A percentile compares a stretch with the other conserved stretches of the same genome.
These are phyloP conservation scores for Charaxes varanes DNA, from an alignment of 1,140 invertebrate species.

Conservation along the genomic window DNA sequence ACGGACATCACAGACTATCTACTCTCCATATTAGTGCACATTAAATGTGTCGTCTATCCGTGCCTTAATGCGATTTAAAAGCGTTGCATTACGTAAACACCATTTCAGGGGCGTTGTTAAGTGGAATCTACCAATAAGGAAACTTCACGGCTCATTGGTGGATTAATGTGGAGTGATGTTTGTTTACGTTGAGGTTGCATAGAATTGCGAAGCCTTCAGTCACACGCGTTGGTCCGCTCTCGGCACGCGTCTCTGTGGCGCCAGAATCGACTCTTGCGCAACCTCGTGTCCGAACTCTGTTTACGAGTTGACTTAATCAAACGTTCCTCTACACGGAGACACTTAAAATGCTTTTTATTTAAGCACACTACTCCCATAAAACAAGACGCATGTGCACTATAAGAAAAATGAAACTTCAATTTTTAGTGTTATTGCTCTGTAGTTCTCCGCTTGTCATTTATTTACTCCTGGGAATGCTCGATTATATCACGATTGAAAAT, in stretches of 20 bases:
- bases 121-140: conserved; percentile 17
- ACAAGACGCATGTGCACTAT: conserved; percentile 18
- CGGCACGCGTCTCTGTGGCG: conserved; percentile 68
- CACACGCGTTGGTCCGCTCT: conserved; percentile 60
- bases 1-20: too few relatives aligned
- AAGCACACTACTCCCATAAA: conserved; percentile 16
- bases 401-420: conserved; percentile 56
- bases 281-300: conserved; percentile 39
- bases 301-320: conserved; percentile 49
- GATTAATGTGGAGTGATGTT: conserved; percentile 53
- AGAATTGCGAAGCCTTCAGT: conserved; percentile 68
- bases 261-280: conserved; percentile 53
- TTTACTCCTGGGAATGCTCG: too few relatives aligned
- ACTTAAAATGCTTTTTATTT: conserved; percentile 40
- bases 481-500: too few relatives aligned
- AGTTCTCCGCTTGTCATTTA: too few relatives aligned
- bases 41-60: too few relatives aligned
- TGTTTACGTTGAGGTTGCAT: conserved; percentile 70
- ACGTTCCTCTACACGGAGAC: conserved; percentile 34
- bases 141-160: conserved; percentile 24
- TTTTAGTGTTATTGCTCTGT: conserved; percentile 58
- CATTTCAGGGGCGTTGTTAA: conserved; percentile 13
- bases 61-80: too few relatives aligned
- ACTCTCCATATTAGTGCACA: too few relatives aligned
- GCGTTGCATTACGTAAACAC: conserved; percentile 10